Percentiles rank a stretch among this genome's conserved stretches.
These are phyloP conservation scores for Probosciger aterrimus DNA, from an alignment of 2,113 vertebrate genomes.

Conservation along the genomic window DNA sequence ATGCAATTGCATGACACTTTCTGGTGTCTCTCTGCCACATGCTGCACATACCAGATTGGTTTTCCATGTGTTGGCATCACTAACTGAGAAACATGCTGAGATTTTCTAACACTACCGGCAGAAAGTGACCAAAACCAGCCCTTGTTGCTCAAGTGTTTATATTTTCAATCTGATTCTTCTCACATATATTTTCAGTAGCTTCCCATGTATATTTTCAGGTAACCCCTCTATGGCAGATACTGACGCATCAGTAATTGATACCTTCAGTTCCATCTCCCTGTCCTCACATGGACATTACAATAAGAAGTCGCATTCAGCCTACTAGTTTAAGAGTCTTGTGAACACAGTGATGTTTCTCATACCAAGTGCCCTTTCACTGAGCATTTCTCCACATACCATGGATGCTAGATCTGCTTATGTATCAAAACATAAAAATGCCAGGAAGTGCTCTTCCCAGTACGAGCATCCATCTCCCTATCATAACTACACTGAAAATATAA, in stretches of 20 bases:
- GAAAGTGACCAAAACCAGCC: not conserved
- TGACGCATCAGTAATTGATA: not conserved
- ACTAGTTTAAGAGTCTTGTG: not conserved
- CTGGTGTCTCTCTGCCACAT: not conserved
- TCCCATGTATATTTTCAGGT: not conserved
- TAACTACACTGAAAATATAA: not conserved
- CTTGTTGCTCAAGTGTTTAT: not conserved
- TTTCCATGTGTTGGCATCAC: not conserved
- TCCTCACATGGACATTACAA: not conserved
- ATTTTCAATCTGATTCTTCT: not conserved
- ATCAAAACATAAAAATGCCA: not conserved
- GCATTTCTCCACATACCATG: not conserved
- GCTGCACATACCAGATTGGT: not conserved
- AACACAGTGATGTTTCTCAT: not conserved
- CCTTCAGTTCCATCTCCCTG: not conserved
- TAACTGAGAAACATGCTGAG: not conserved
- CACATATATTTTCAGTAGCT: not conserved
- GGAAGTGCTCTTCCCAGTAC: not conserved
- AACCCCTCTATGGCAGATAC: not conserved
- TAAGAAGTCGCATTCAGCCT: not conserved
- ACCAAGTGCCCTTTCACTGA: not conserved
- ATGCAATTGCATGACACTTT: not conserved
- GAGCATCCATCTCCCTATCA: not conserved
- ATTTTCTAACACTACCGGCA: not conserved
- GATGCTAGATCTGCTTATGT: not conserved